A percentile compares a stretch with the other conserved stretches of the same genome.
Evolutionary conservation across 2,888 invertebrate species (phyloP).

Genomic region (Pandemis cinnamomeana): DNA sequence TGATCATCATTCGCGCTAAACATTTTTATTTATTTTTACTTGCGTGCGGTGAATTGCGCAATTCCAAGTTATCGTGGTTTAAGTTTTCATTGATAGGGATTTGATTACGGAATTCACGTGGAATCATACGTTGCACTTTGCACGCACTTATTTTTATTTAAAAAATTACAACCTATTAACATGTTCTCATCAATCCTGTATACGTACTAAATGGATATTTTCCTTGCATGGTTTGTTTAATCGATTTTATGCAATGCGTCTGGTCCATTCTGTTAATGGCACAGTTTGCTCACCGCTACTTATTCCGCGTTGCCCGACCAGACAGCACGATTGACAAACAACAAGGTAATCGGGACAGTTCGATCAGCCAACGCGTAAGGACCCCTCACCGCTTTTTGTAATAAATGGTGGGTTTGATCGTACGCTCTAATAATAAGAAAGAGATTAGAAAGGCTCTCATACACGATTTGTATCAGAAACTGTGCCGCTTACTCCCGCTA

Average conservation of each 20-base stretch:
- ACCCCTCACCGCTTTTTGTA: slow-evolving; percentile 2
- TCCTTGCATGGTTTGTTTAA: not conserved
- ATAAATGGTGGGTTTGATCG: not conserved
- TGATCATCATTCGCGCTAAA: slow-evolving; percentile 3
- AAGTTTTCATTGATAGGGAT: not conserved
- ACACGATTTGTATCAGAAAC: too few species aligned
- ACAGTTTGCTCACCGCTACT: not conserved
- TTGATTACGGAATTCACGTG: too few species aligned
- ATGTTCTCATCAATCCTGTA: not conserved
- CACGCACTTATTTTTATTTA: not conserved
- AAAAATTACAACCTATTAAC: too few species aligned
- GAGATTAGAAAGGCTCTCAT: too few species aligned
- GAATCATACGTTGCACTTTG: not conserved
- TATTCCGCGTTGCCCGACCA: not conserved
- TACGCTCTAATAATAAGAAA: too few species aligned
- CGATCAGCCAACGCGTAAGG: not conserved
- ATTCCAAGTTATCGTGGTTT: not conserved
- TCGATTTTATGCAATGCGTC: not conserved
- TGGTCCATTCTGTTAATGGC: not conserved
- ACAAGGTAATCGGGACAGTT: slow-evolving; percentile 5
- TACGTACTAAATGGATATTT: not conserved
- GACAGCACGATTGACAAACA: slow-evolving; percentile 2
- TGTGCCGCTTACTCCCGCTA: too few species aligned
- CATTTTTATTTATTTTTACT: not conserved
- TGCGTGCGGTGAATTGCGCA: slow-evolving; percentile 2